phyloP scores from a whole-genome alignment of 1,140 invertebrate genomes.

The Lepidurus packardi region DNA sequence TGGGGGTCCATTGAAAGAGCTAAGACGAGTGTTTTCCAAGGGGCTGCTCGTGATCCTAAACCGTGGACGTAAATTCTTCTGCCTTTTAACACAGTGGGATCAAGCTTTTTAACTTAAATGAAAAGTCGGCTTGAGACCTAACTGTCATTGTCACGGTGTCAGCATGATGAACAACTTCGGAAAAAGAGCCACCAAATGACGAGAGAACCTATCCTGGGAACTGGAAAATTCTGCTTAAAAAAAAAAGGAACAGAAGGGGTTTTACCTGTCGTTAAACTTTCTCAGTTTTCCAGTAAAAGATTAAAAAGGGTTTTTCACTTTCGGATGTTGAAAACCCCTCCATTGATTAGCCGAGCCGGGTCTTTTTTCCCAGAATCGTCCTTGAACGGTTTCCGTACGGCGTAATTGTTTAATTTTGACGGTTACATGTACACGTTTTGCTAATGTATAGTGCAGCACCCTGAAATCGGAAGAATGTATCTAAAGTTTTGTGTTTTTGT shows the following conservation, averaged over 20 bases:
- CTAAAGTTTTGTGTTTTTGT: constrained; percentile 37
- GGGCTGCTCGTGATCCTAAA: background rate
- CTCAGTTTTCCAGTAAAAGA: background rate
- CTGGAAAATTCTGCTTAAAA: background rate
- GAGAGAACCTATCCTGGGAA: background rate
- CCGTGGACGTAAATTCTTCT: constrained; percentile 21
- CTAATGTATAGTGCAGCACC: background rate
- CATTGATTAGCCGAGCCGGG: background rate
- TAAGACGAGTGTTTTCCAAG: constrained; percentile 5
- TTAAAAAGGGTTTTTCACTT: background rate
- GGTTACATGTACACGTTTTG: constrained; percentile 23
- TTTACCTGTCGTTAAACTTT: constrained; percentile 15
- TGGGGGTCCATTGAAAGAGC: constrained; percentile 13
- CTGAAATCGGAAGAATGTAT: background rate
- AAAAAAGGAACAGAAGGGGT: background rate
- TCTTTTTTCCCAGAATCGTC: too few species aligned
- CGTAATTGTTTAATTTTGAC: background rate
- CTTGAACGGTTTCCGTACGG: background rate
- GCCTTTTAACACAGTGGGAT: constrained; percentile 10
- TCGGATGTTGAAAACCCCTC: background rate
- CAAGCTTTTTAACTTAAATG: constrained; percentile 10
- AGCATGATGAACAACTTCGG: constrained; percentile 19
- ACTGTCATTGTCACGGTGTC: constrained; percentile 21
- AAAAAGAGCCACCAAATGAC: constrained; percentile 15
- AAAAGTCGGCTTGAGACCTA: constrained; percentile 13